Evolutionary conservation across 2,113 vertebrate genomes (phyloP), one percentile per base, ranked within the genome.

Genomic region (Saguinus imperator): DNA sequence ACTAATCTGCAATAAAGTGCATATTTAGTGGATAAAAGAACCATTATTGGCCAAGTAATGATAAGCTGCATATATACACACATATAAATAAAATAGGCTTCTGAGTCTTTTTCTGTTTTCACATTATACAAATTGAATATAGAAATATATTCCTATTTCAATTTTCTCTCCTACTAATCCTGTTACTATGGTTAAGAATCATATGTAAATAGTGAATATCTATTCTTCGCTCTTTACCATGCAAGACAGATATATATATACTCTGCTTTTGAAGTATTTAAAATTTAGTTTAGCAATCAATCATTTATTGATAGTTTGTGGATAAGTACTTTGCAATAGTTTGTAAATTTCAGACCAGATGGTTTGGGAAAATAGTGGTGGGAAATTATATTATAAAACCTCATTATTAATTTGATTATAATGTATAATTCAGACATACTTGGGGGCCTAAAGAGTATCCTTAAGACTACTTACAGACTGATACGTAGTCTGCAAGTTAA

Each of bases 301-400:
- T 45, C 25, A n/a, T 50, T 57, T 86, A 82, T 66, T 87, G 57
- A 83, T 85, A 40, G 77, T 72, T 82, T 96, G 58, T 91, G 23
- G 18, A 83, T 92, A 80, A 58, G 40, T 73, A 48, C 35, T 86
- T 93, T 55, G 17, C 58, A 82, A 9, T 73, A 68, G 4, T 92
- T 82, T 96, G 27, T 92, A 92, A 88, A 86, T 81, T 88, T 82
- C 25, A 55, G 45, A 27, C 2, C 29, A 95, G 61, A 37, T 85
- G 50, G 40, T 84, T 91, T 95, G 29, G 50, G 66, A 79, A 85
- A 82, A 32, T 95, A 85, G 92, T 52, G 13, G n/a, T 94, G 70
- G 37, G 45, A 89, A 94, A 55, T 57, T 58, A 95, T 57, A 0
- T 82, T 86, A 89, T 89, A 84, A 96, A 94, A 80, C 3, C 2